phyloP scores from a whole-genome alignment of 2,797 vertebrate genomes.

The Xenentodon cancila region DNA sequence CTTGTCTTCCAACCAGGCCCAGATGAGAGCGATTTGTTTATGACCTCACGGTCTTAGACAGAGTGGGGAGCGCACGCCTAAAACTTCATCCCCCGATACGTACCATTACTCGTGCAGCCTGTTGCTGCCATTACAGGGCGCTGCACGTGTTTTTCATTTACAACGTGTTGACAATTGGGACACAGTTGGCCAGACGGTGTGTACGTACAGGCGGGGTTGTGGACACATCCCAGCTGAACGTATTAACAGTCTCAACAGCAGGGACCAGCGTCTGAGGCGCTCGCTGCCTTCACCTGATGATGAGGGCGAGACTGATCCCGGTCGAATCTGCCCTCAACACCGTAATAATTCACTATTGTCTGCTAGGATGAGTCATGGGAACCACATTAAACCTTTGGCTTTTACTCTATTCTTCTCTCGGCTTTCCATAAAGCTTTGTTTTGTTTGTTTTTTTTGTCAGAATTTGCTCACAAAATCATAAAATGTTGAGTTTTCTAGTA shows the following conservation, averaged over 20 bases:
- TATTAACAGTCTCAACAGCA: not conserved
- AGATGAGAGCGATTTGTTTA: slow-evolving; percentile 69
- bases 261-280: too few relatives aligned
- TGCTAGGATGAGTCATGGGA: too few relatives aligned
- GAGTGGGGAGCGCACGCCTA: slow-evolving; percentile 35
- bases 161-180: slow-evolving; percentile 52
- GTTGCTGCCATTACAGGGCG: slow-evolving; percentile 11
- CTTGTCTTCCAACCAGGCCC: slow-evolving; percentile 34
- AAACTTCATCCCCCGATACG: slow-evolving; percentile 35
- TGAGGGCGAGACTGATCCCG: too few relatives aligned
- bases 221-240: slow-evolving; percentile 30
- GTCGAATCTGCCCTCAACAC: too few relatives aligned
- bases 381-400: too few relatives aligned
- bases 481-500: not conserved
- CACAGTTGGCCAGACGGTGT: slow-evolving; percentile 33
- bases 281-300: too few relatives aligned
- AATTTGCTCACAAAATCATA: not conserved
- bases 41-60: slow-evolving; percentile 49
- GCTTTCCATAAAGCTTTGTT: not conserved
- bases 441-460: not conserved
- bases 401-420: not conserved
- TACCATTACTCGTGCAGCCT: slow-evolving; percentile 17
- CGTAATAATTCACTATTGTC: too few relatives aligned
- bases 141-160: not conserved
- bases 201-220: slow-evolving; percentile 39